phyloP scores from a whole-genome alignment of 2,797 vertebrate species.

The Zonotrichia albicollis region DNA sequence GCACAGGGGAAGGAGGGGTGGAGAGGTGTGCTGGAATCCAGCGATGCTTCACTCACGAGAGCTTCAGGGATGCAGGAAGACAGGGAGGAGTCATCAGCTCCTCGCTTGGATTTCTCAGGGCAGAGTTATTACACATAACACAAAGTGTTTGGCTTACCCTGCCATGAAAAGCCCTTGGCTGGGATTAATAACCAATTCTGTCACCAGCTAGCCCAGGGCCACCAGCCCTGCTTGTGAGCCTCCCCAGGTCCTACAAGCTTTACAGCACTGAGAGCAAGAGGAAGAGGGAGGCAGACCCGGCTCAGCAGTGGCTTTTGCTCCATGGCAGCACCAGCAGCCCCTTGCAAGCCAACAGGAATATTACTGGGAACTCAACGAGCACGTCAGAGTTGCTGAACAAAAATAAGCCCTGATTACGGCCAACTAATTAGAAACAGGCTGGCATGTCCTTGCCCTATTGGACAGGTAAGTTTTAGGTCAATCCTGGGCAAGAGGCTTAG shows the following conservation, averaged over 20 bases:
- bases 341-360: not conserved
- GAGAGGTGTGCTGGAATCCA: not conserved
- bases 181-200: not conserved
- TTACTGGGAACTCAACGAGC: not conserved
- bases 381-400: not conserved
- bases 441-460: not conserved
- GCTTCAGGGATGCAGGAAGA: not conserved
- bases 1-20: not conserved
- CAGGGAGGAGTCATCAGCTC: not conserved
- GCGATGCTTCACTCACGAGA: not conserved
- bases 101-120: not conserved
- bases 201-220: not conserved
- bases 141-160: not conserved
- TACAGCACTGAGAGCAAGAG: rapidly evolving
- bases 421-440: not conserved
- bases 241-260: not conserved
- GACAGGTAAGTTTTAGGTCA: not conserved
- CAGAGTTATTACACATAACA: not conserved
- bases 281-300: not conserved
- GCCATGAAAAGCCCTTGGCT: not conserved
- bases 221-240: not conserved
- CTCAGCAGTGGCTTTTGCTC: not conserved
- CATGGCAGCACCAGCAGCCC: not conserved
- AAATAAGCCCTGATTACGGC: not conserved
- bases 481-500: not conserved